A percentile compares a stretch with the other conserved stretches of the same genome.
Conservation (phyloP, 2,113 vertebrate species). For the Amblyornis subalaris region DNA sequence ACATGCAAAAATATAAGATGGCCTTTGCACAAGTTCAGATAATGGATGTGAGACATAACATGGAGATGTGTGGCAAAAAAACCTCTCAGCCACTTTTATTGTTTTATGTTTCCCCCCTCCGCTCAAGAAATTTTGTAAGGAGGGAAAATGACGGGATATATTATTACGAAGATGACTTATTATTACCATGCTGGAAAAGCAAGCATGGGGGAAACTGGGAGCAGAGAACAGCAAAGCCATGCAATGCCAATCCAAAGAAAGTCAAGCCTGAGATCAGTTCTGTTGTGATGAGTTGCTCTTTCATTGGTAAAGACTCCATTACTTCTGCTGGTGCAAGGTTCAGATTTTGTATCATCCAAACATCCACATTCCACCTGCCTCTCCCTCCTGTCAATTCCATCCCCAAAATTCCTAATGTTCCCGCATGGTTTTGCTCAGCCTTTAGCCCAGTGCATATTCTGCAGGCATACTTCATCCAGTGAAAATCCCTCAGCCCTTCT, state of each 20-base stretch:
- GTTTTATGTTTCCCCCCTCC: rapidly evolving
- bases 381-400: background rate
- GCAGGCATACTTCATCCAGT: background rate
- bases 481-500: background rate
- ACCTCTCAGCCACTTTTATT: background rate
- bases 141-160: background rate
- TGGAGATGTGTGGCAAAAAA: background rate
- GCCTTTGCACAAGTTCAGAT: background rate
- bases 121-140: background rate
- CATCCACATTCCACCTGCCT: background rate
- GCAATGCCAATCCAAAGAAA: background rate
- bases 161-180: background rate
- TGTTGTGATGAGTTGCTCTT: background rate
- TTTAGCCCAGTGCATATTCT: background rate
- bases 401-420: background rate
- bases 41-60: background rate
- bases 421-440: rapidly evolving
- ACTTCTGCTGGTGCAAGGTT: background rate
- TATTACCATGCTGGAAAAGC: background rate
- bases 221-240: background rate
- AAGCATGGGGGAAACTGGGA: background rate
- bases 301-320: background rate
- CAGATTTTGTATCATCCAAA: background rate
- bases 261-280: background rate
- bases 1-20: background rate